Base-by-base conservation (phyloP, 2,797 vertebrate species). In the Betta splendens region DNA sequence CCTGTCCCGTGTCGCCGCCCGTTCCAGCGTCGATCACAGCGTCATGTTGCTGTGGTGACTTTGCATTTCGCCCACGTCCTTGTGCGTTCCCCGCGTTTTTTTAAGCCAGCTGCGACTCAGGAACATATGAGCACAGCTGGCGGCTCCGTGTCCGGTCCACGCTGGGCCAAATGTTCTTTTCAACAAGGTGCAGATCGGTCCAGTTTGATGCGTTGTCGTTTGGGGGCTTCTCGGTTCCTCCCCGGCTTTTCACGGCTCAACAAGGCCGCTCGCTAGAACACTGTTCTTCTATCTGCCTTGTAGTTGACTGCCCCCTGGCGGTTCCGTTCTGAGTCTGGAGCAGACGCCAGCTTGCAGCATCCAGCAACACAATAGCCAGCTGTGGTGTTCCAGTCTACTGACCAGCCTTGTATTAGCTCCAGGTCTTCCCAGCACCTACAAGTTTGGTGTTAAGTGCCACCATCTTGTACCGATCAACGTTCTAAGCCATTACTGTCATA, bases 301-400 rank as follows among this genome's bases (percentile, higher is more conserved):
- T 77, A 69, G 42, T 62, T 79, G 76, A 77, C 79, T 80, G 88
- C 85, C 89, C 85, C 56, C 89, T 87, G 59, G 77, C 87, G 90
- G 85, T 48, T 63, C 21, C 57, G 62, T 26, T 46, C n/a, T n/a
- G n/a, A 46, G 40, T 31, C 16, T 10, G 47, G 35, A 69, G 59
- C 55, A 73, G 52, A 67, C 33, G 50, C 28, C 59, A 74, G 56
- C 75, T 68, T 81, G 66, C 56, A 74, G 69, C 64, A 71, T 76
- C 75, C 70, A 85, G 72, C 67, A 72, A 60, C 68, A 75, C 61
- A 52, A 50, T 50, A 70, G 76, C 64, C 66, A 85, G 77, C 67
- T 71, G 55, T 64, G 64, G 45, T 65, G 56, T 68, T 77, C 40
- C 64, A 85, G 80, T 65, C 72, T 75, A 58, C 32, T 21, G 36